These are phyloP conservation scores for Alitta virens DNA, from an alignment of 2,888 invertebrate species.

Conservation along the genomic window DNA sequence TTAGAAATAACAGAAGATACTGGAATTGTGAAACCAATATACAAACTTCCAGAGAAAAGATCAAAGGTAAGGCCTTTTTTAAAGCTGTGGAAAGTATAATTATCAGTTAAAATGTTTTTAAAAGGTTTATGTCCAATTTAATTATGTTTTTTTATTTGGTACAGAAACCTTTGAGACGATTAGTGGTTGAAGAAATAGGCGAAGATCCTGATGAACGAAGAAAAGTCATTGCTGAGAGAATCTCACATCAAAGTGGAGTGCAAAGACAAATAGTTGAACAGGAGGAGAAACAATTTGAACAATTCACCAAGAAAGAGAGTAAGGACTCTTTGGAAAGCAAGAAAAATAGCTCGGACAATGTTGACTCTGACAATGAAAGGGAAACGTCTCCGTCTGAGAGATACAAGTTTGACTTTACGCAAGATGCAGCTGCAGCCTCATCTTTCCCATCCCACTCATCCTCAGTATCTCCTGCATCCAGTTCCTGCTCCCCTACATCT, in stretches of 20 bases:
- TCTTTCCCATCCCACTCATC: not conserved
- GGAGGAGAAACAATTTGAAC: conserved; percentile 36
- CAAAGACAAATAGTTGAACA: conserved; percentile 33
- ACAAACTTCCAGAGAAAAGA: conserved; percentile 41
- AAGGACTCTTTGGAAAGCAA: not conserved
- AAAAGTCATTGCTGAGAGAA: conserved; percentile 14
- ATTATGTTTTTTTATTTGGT: not conserved
- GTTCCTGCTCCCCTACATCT: not conserved
- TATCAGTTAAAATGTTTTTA: no score
- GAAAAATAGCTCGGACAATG: not conserved
- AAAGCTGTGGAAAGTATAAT: not conserved
- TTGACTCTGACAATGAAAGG: not conserved
- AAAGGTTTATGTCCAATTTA: no score
- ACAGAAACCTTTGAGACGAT: conserved; percentile 24
- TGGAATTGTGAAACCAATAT: conserved; percentile 44
- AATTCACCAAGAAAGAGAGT: conserved; percentile 1
- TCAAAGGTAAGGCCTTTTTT: conserved; percentile 39
- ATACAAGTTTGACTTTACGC: not conserved
- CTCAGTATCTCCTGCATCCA: not conserved
- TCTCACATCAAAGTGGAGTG: conserved; percentile 31
- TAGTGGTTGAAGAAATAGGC: conserved; percentile 50
- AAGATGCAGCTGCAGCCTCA: not conserved
- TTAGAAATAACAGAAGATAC: not conserved
- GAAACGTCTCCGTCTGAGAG: not conserved
- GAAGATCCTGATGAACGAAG: conserved; percentile 32